Base-by-base conservation (phyloP, 2,888 invertebrate species). In the Thera britannica region DNA sequence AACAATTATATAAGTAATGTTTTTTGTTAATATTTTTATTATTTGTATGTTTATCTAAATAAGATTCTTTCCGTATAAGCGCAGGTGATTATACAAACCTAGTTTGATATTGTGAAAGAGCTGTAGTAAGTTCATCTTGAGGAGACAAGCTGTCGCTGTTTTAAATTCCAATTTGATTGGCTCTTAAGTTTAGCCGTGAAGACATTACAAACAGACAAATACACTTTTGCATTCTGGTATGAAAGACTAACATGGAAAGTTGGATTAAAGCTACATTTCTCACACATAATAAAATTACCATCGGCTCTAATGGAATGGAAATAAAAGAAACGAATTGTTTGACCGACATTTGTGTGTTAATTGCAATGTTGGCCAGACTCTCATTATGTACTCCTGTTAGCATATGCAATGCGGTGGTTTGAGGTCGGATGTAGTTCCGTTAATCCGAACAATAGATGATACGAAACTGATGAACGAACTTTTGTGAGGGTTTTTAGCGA, bases 281-380 rank as follows among this genome's bases (percentile, higher is more conserved):
- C 35, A 46, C 44, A 54, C 23, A 3, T 11, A 48, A 41, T 55
- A 36, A 36, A 49, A 54, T 51, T 54, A 34, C 4, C 48, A 46
- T 36, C 58, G 12, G 23, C 23, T 48, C 12, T 36, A 23, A 59
- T 35, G 35, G 60, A 59, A 59, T 8, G 48, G 57, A 61, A 66
- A n/a, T n/a, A n/a, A n/a, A 56, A 61, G 34, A 48, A 58, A 46
- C 46, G 36, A 7, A 61, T 58, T 67, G 68, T 73, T 77, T 75
- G 72, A 70, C 73, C 77, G 75, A 75, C 63, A 75, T 82, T 65
- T 35, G 70, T 72, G 73, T 63, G 72, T 69, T 74, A 70, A 77
- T 72, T 75, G 70, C 68, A 71, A 74, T 75, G 74, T 77, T 68
- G 72, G 58, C 62, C 70, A 71, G 66, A 56, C 51, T 64, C 64